Conservation (phyloP, 2,113 vertebrate genomes). For the Platichthys stellatus region DNA sequence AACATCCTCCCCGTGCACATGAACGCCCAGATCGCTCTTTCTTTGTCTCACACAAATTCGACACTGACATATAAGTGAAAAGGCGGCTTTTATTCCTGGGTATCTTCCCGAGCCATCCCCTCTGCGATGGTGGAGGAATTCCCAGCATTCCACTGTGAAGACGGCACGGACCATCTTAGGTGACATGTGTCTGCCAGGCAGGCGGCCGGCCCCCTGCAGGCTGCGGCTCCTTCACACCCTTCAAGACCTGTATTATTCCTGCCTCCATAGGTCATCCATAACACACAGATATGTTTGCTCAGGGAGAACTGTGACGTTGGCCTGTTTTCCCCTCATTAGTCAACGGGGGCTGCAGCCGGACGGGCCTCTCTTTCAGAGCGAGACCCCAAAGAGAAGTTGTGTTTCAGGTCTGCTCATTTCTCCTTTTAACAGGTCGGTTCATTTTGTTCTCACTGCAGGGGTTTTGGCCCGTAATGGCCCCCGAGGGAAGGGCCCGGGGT, state of each 20-base stretch:
- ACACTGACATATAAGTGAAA: constrained; percentile 16
- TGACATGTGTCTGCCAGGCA: constrained; percentile 45
- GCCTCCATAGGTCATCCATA: constrained; percentile 70
- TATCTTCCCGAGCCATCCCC: constrained; percentile 51
- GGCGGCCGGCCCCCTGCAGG: constrained; percentile 22
- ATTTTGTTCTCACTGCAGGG: constrained; percentile 81
- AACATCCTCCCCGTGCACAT: constrained; percentile 21
- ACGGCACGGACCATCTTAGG: constrained; percentile 46
- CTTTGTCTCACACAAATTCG: constrained; percentile 45
- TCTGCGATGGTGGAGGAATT: constrained; percentile 49
- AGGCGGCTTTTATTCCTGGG: constrained; percentile 39
- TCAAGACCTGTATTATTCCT: constrained; percentile 58
- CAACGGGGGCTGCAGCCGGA: constrained; percentile 62
- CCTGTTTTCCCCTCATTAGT: constrained; percentile 77
- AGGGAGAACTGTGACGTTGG: constrained; percentile 63
- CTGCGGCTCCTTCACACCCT: constrained; percentile 59
- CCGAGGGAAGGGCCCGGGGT: constrained; percentile 61
- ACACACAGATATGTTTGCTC: constrained; percentile 75
- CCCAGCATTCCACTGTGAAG: constrained; percentile 61
- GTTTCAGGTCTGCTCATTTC: constrained; percentile 73
- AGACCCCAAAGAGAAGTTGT: constrained; percentile 53
- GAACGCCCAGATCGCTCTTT: constrained; percentile 22
- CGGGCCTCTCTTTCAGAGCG: constrained; percentile 52
- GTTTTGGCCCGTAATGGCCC: constrained; percentile 78
- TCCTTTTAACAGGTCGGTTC: constrained; percentile 80